Evolutionary conservation across 1,140 invertebrate genomes (phyloP).

Genomic region (Cardiocondyla obscurior): DNA sequence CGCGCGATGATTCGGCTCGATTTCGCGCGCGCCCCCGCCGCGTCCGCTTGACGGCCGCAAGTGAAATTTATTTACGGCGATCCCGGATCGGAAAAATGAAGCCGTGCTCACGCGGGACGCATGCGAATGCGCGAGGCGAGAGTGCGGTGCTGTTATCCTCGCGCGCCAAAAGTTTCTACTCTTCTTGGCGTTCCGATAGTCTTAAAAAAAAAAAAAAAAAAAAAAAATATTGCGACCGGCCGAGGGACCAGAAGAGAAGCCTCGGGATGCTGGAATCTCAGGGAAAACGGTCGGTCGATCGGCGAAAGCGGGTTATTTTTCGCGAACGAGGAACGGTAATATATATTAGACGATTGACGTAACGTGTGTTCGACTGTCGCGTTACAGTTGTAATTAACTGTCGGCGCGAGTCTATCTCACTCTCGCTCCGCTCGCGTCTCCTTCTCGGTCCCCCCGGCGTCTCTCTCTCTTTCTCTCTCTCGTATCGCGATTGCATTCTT

Average conservation of each 20-base stretch:
- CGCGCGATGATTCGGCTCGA: background rate
- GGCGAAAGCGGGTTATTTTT: constrained; percentile 6
- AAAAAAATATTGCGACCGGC: no score
- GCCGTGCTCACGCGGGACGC: background rate
- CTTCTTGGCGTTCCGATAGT: no score
- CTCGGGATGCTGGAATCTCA: constrained; percentile 1
- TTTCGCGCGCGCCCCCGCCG: background rate
- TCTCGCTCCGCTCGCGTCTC: no score
- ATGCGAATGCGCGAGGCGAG: constrained; percentile 33
- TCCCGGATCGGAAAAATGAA: constrained; percentile 21
- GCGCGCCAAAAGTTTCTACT: no score
- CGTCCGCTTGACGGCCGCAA: background rate
- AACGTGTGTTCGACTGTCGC: constrained; percentile 5
- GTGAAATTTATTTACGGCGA: constrained; percentile 52
- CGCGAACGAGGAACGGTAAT: background rate
- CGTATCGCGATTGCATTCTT: background rate
- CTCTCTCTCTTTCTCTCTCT: background rate
- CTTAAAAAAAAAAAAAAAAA: no score
- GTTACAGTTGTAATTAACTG: constrained; percentile 24
- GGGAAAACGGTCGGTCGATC: constrained; percentile 1
- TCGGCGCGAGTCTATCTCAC: background rate
- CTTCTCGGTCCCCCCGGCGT: no score
- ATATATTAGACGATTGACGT: constrained; percentile 40
- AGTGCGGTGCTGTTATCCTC: constrained; percentile 1
- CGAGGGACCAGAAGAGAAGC: background rate